A percentile compares a stretch with the other conserved stretches of the same genome.
These are phyloP conservation scores for Neodontobutis hainanensis DNA, from an alignment of 2,113 vertebrate genomes.

Conservation along the genomic window DNA sequence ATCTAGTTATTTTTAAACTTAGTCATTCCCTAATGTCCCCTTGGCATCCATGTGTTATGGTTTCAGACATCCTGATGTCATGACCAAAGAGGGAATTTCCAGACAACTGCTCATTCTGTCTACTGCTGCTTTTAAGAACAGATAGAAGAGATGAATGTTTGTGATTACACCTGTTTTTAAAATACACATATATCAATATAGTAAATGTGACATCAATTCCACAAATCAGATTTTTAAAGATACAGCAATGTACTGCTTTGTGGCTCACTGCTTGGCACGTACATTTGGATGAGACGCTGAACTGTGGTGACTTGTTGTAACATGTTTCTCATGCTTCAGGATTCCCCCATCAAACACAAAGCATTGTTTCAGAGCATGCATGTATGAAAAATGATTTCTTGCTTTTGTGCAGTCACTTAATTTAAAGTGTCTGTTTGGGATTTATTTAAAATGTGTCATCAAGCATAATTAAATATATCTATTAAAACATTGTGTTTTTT, in stretches of 20 bases:
- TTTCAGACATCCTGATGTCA: slow-evolving; percentile 39
- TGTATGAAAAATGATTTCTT: slow-evolving; percentile 3
- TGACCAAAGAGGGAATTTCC: slow-evolving; percentile 55
- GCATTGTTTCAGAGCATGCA: slow-evolving; percentile 26
- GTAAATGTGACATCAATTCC: background rate
- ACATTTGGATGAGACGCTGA: slow-evolving; percentile 3
- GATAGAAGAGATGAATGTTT: slow-evolving; percentile 9
- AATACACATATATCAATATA: too few relatives aligned
- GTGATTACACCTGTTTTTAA: slow-evolving; percentile 5
- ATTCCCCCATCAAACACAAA: slow-evolving; percentile 14
- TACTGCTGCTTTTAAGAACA: slow-evolving; percentile 15
- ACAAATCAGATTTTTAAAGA: slow-evolving; percentile 27
- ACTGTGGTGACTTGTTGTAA: slow-evolving; percentile 22
- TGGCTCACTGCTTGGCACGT: slow-evolving; percentile 12
- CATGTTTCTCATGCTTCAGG: slow-evolving; percentile 24
- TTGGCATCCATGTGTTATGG: slow-evolving; percentile 27
- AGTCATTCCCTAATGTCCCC: slow-evolving; percentile 7
- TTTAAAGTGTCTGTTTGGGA: slow-evolving; percentile 6
- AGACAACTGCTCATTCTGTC: slow-evolving; percentile 49
- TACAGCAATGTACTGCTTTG: slow-evolving; percentile 31
- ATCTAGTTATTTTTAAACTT: background rate
- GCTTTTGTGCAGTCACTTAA: slow-evolving; percentile 14
- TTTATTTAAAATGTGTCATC: background rate
- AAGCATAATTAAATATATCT: background rate
- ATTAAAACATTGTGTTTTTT: too few relatives aligned